Evolutionary conservation across 2,888 invertebrate genomes (phyloP), one percentile per base, ranked within the genome.

Genomic region (Mycalesis mineus): DNA sequence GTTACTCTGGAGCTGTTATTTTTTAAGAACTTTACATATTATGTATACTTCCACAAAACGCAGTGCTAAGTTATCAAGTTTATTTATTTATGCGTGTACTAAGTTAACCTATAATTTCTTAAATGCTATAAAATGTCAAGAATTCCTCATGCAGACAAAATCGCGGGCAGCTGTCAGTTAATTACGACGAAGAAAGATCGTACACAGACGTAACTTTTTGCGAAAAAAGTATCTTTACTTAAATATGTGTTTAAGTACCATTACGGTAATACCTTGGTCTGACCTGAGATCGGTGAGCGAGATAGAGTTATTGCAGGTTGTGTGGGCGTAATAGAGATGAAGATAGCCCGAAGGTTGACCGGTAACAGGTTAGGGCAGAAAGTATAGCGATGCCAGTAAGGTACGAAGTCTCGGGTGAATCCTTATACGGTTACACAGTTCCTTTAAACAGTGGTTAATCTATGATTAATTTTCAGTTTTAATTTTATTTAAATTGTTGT

Each of bases 201-300:
- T 55, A 62, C 72, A 69, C 79, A 74, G 74, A 78, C 79, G 72
- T 65, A 76, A 71, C 77, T 82, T 84, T 84, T 86, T 81, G 69
- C 66, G 71, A 74, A 87, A 87, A 88, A 84, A 82, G 77, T 78
- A 80, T 77, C 79, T 83, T 84, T 79, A 87, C 87, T 86, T 87
- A 88, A 87, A 88, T 88, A 84, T 88, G 87, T 88, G 82, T 88
- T 88, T 87, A 87, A 83, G 85, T 88, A 87, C 88, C 84, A 88
- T 89, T 88, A 89, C 86, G 69, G 84, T 87, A 86, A 88, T 86
- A 80, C 80, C 74, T 80, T 78, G 74, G 78, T 74, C 82, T 88
- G 88, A 88, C 88, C 88, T 75, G 80, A 76, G 80, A 77, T 78
- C 67, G 78, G 65, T 45, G 77, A 84, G 57, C 7, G 70, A 66